Evolutionary conservation across 2,888 invertebrate genomes (phyloP), one percentile per base, ranked within the genome.

Genomic region (Bellardia bayeri): DNA sequence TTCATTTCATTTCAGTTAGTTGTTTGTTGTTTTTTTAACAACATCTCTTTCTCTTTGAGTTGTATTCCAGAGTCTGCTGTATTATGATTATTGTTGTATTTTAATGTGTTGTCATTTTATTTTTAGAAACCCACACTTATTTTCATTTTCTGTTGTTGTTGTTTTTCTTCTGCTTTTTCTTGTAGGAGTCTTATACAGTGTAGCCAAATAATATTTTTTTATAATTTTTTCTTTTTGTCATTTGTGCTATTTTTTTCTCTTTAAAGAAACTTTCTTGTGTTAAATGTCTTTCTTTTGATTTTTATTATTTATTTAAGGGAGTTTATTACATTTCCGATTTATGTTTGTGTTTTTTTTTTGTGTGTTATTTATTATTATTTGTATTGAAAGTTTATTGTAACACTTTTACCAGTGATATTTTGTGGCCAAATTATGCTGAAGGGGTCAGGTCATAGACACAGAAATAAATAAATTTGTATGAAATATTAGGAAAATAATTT

Each of bases 111-210:
- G 64, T 81, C 54, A 61, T 72, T 72, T 56, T 81, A 81, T 64
- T 72, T 72, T 74, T 81, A 74, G 81, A 56, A 56, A 42, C 64
- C 81, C 64, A 72, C 81, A 72, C 78, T 56, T 68, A 37, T 68
- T 56, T 56, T 23, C 23, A 5, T 78, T 42, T 40, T 63, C 45
- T 13, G 13, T 51, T 6, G 8, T 4, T 13, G 3, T 69, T 37
- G 33, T 76, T 76, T 4, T 45, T 45, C 45, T 45, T 45, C 9
- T 45, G 8, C 11, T 66, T 51, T 63, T 75, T n/a, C 23, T 72
- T 40, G 56, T 72, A 72, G 71, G 71, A 72, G 71, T 72, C 56
- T 56, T 33, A 56, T 61, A 56, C 40, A 56, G 16, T 56, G 13
- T 56, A 40, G 71, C 54, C 7, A 37, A 72, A 64, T 33, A 11